These are phyloP conservation scores for Poeciliopsis prolifica DNA, from an alignment of 2,113 vertebrate species.

Conservation along the genomic window DNA sequence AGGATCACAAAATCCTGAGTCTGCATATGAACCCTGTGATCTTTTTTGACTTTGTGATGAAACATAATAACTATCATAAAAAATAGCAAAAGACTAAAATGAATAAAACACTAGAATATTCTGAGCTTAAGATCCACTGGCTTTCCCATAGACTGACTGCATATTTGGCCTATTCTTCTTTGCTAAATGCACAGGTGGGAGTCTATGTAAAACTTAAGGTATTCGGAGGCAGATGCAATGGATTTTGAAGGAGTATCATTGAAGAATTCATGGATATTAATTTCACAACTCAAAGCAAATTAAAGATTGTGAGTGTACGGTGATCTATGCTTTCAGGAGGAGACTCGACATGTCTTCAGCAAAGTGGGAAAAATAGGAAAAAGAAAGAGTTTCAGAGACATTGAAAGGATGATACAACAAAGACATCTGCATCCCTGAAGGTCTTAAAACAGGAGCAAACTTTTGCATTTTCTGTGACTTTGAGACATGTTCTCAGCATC, in stretches of 20 bases:
- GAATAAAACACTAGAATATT: not conserved
- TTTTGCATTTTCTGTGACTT: slow-evolving; percentile 7
- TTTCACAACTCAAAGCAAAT: not conserved
- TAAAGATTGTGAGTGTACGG: not conserved
- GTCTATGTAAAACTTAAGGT: too few species aligned
- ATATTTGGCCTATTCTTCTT: too few species aligned
- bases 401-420: not conserved
- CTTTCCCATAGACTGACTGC: too few species aligned
- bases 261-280: not conserved
- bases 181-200: too few species aligned
- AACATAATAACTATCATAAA: not conserved
- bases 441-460: slow-evolving; percentile 1
- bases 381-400: too few species aligned
- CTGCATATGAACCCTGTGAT: not conserved
- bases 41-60: not conserved
- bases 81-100: not conserved
- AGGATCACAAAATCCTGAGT: not conserved
- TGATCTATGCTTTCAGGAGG: too few species aligned
- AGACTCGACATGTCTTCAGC: too few species aligned
- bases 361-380: not conserved
- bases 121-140: not conserved
- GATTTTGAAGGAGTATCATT: too few species aligned
- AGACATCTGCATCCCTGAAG: slow-evolving; percentile 1
- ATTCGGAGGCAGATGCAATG: too few species aligned
- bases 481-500: not conserved